These are phyloP conservation scores for Calliphora vicina DNA, from an alignment of 1,140 invertebrate genomes.

Conservation along the genomic window DNA sequence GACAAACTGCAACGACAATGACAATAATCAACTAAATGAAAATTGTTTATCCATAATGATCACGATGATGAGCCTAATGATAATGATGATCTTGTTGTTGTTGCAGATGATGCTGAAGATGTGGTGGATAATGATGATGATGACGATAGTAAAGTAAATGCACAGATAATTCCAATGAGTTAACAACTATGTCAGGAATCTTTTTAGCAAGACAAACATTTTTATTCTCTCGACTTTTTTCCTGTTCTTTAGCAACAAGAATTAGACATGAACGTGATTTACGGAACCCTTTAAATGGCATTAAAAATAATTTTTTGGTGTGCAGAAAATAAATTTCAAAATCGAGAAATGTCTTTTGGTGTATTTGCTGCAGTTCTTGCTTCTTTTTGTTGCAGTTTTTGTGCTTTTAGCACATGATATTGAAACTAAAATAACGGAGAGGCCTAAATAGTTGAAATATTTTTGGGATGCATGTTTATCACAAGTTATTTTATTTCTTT, in stretches of 20 bases:
- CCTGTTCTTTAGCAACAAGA: constrained; percentile 26
- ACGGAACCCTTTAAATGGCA: constrained; percentile 41
- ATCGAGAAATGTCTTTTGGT: no score
- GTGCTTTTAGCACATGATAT: constrained; percentile 21
- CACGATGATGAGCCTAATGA: no score
- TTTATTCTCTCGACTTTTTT: constrained; percentile 3
- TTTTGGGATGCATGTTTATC: background rate
- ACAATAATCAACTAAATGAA: background rate
- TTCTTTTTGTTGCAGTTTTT: no score
- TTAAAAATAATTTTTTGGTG: constrained; percentile 23
- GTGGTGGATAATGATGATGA: background rate
- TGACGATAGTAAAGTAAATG: constrained; percentile 24
- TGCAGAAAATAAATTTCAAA: background rate
- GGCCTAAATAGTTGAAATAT: constrained; percentile 31
- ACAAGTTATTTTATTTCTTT: background rate
- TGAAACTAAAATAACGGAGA: constrained; percentile 31
- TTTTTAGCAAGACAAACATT: constrained; percentile 37
- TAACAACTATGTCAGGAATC: constrained; percentile 42
- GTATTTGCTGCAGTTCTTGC: no score
- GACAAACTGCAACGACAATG: background rate
- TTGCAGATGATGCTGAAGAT: background rate
- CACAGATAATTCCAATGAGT: constrained; percentile 38
- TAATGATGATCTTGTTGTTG: background rate
- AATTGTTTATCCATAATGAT: background rate
- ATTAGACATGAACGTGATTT: constrained; percentile 44